These are phyloP conservation scores for Ariopsis seemanni DNA, from an alignment of 2,113 vertebrate species.

Conservation along the genomic window DNA sequence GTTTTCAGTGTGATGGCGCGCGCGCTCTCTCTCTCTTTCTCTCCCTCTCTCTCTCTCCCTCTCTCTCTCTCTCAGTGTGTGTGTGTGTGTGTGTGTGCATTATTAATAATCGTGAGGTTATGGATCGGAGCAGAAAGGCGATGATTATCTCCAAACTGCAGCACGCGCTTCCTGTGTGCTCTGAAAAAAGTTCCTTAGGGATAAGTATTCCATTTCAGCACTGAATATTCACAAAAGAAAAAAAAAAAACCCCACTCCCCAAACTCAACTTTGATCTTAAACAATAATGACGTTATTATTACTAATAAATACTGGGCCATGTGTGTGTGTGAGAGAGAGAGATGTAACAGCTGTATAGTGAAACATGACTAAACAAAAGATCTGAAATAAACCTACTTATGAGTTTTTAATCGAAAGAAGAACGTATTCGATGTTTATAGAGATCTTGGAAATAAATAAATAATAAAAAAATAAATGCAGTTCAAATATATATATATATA, in stretches of 20 bases:
- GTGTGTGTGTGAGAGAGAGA: background rate
- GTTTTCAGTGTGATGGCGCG: too few species aligned
- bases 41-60: too few species aligned
- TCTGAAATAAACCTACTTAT: background rate
- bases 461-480: background rate
- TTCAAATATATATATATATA: too few species aligned
- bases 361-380: background rate
- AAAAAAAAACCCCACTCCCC: background rate
- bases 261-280: background rate
- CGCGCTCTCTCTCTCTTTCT: too few species aligned
- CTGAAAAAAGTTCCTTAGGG: background rate
- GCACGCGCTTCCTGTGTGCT: constrained; percentile 15
- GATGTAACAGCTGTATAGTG: background rate
- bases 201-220: background rate
- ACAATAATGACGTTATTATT: background rate
- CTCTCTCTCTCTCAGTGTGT: too few species aligned
- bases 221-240: too few species aligned
- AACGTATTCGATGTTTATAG: background rate
- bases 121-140: background rate
- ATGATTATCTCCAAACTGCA: background rate
- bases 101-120: too few species aligned
- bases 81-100: too few species aligned
- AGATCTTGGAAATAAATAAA: background rate
- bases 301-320: background rate
- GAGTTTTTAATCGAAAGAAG: background rate